These are phyloP conservation scores for Erynnis tages DNA, from an alignment of 2,888 invertebrate species.

Conservation along the genomic window DNA sequence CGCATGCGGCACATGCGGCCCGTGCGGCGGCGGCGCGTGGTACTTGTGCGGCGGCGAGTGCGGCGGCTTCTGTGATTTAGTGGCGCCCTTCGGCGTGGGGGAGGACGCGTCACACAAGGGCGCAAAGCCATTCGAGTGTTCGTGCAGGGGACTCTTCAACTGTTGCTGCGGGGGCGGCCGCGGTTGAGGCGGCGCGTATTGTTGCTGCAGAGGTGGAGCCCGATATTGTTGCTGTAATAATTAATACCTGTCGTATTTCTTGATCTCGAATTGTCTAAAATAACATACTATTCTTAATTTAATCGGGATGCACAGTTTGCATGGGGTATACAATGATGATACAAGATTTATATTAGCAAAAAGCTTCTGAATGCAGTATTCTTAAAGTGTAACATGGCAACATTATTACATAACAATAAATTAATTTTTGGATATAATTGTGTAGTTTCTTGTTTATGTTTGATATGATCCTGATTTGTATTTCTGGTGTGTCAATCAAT, in stretches of 20 bases:
- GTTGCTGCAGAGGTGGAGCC: conserved; percentile 71
- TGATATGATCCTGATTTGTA: no score
- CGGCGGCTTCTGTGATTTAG: conserved; percentile 65
- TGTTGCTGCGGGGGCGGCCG: conserved; percentile 62
- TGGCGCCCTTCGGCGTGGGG: conserved; percentile 72
- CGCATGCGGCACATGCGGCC: conserved; percentile 61
- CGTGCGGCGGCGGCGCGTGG: conserved; percentile 65
- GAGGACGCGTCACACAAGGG: conserved; percentile 83
- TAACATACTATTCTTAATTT: no score
- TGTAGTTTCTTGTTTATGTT: no score
- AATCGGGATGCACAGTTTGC: no score
- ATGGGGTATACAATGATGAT: no score
- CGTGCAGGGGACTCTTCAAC: conserved; percentile 82
- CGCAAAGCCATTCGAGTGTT: conserved; percentile 76
- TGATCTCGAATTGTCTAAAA: no score
- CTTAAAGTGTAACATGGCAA: no score
- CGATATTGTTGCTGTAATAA: conserved; percentile 62
- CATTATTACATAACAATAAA: no score
- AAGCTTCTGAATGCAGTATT: no score
- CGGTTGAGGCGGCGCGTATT: conserved; percentile 66
- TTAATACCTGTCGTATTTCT: background rate
- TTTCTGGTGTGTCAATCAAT: no score
- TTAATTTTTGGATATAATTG: no score
- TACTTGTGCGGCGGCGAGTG: conserved; percentile 78
- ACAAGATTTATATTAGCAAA: no score